A percentile compares a stretch with the other conserved stretches of the same genome.
phyloP scores from a whole-genome alignment of 2,888 invertebrate species.

The Nephrotoma appendiculata region DNA sequence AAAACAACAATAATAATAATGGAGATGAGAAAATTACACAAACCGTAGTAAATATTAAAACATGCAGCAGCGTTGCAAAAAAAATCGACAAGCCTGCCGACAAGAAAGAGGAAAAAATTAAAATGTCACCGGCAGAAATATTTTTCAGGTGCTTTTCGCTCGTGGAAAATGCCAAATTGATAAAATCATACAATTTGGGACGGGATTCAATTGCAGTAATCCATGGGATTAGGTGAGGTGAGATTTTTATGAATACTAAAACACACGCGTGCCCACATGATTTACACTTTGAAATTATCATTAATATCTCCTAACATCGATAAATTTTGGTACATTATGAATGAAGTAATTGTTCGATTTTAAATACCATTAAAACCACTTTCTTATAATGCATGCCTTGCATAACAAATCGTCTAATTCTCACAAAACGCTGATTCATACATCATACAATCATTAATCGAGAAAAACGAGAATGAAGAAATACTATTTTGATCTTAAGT shows the following conservation, averaged over 20 bases:
- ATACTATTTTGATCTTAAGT: background rate
- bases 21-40: background rate
- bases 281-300: background rate
- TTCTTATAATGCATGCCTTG: too few relatives aligned
- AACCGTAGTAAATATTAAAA: background rate
- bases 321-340: background rate
- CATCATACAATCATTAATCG: too few relatives aligned
- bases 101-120: background rate
- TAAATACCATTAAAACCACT: background rate
- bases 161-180: constrained; percentile 11
- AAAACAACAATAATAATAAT: background rate
- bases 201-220: constrained; percentile 13
- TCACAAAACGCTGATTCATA: too few relatives aligned
- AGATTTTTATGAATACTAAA: background rate
- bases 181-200: constrained; percentile 10
- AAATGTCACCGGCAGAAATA: constrained; percentile 7
- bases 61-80: background rate
- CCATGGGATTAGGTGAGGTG: constrained; percentile 24
- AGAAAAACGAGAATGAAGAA: background rate
- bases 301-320: background rate
- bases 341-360: background rate
- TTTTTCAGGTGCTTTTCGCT: constrained; percentile 13
- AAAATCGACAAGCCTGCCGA: background rate
- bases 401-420: too few relatives aligned
- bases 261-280: background rate